Conservation (phyloP, 1,140 invertebrate species). For the Drosophila parabipectinata region DNA sequence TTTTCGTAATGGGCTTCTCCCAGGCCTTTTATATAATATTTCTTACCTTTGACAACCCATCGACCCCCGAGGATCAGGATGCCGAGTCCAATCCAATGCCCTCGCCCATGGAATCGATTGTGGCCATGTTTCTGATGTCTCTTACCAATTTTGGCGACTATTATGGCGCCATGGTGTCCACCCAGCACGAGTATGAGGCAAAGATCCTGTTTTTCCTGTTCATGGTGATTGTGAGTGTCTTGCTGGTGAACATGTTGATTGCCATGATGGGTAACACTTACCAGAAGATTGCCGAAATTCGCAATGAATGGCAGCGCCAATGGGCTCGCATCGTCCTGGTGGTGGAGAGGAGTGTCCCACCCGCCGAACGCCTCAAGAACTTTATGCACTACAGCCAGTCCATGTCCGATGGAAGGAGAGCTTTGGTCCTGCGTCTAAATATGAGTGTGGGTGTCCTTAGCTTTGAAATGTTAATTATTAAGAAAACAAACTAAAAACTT, state of each 20-base stretch:
- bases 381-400: slow-evolving; percentile 97
- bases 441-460: slow-evolving; percentile 88
- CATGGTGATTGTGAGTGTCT: slow-evolving; percentile 97
- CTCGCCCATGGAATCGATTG: slow-evolving; percentile 95
- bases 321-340: slow-evolving; percentile 99
- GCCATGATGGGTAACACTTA: slow-evolving; percentile 99
- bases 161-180: slow-evolving; percentile 94
- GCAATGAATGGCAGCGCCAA: slow-evolving; percentile 99
- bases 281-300: slow-evolving; percentile 97
- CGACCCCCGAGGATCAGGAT: slow-evolving; percentile 87
- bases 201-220: slow-evolving; percentile 97
- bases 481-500: not conserved
- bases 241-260: slow-evolving; percentile 99
- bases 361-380: slow-evolving; percentile 92
- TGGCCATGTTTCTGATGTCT: slow-evolving; percentile 99
- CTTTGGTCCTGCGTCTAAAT: slow-evolving; percentile 93
- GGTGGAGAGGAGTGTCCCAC: slow-evolving; percentile 96
- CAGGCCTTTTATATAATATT: slow-evolving; percentile 98
- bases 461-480: not conserved
- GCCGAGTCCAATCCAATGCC: slow-evolving; percentile 92
- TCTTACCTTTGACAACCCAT: slow-evolving; percentile 92
- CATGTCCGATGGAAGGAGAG: slow-evolving; percentile 95
- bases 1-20: slow-evolving; percentile 99
- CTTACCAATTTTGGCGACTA: slow-evolving; percentile 98
- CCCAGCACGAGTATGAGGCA: slow-evolving; percentile 93